A percentile compares a stretch with the other conserved stretches of the same genome.
Evolutionary conservation across 2,888 invertebrate genomes (phyloP).

Genomic region (Myopa testacea): DNA sequence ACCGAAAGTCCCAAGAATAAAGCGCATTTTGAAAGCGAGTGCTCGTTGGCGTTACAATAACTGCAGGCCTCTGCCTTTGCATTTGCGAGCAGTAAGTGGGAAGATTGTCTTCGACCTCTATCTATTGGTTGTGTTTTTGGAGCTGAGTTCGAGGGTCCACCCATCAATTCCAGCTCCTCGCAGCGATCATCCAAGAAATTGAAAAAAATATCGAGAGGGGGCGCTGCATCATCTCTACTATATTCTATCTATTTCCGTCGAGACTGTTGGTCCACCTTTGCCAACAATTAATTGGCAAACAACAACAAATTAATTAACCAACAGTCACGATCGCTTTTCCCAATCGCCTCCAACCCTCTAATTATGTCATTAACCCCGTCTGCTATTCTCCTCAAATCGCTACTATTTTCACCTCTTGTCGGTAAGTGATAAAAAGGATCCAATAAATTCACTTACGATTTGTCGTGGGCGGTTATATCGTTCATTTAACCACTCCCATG

Average conservation of each 20-base stretch:
- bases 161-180: slow-evolving; percentile 33
- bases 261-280: slow-evolving; percentile 35
- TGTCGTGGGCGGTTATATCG: slow-evolving; percentile 41
- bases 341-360: slow-evolving; percentile 41
- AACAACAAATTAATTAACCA: slow-evolving; percentile 40
- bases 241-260: slow-evolving; percentile 39
- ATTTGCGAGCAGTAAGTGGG: background rate
- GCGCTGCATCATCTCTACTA: slow-evolving; percentile 28
- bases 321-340: slow-evolving; percentile 34
- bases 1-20: too few relatives aligned
- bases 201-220: slow-evolving; percentile 30
- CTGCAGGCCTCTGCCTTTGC: background rate
- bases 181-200: slow-evolving; percentile 36
- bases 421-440: slow-evolving; percentile 36
- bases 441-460: slow-evolving; percentile 42
- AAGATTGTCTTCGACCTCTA: background rate
- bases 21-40: too few relatives aligned
- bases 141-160: too few relatives aligned
- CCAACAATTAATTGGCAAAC: background rate
- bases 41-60: slow-evolving; percentile 21
- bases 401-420: slow-evolving; percentile 23
- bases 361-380: slow-evolving; percentile 45
- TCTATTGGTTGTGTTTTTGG: slow-evolving; percentile 5
- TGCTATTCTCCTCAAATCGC: slow-evolving; percentile 39
- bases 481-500: slow-evolving; percentile 41